Conservation (phyloP, 2,888 invertebrate species). For the Saturnia pavonia region DNA sequence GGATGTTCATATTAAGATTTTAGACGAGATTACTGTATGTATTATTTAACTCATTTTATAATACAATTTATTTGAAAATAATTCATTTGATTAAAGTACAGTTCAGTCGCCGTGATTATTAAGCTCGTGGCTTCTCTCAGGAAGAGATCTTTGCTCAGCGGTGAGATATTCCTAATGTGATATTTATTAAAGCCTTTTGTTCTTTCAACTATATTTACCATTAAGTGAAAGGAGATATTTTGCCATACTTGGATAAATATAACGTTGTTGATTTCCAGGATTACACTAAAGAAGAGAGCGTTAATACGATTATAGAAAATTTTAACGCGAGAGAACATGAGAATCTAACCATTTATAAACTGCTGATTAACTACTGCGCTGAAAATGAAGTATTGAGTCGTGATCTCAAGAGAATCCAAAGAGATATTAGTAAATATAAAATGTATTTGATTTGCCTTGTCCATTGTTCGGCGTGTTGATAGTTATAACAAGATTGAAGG, state of each 20-base stretch:
- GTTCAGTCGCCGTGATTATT: no score
- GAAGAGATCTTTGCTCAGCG: background rate
- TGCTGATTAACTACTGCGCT: conserved; percentile 83
- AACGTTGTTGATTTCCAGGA: conserved; percentile 46
- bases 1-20: conserved; percentile 45
- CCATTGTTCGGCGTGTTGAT: no score
- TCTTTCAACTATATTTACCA: background rate
- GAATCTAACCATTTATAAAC: conserved; percentile 88
- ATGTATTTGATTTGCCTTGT: background rate
- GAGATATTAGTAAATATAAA: conserved; percentile 44
- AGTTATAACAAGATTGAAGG: no score
- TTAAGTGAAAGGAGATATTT: background rate
- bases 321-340: conserved; percentile 86
- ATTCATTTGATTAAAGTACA: no score
- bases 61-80: background rate
- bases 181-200: background rate
- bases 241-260: background rate
- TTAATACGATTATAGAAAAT: conserved; percentile 80
- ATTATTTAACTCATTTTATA: background rate
- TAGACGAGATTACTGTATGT: conserved; percentile 59
- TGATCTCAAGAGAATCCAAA: conserved; percentile 39
- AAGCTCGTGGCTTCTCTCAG: background rate
- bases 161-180: background rate
- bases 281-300: conserved; percentile 73
- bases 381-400: conserved; percentile 54